Evolutionary conservation across 2,888 invertebrate genomes (phyloP), one percentile per base, ranked within the genome.

Genomic region (Lepetodrilus schrolli): DNA sequence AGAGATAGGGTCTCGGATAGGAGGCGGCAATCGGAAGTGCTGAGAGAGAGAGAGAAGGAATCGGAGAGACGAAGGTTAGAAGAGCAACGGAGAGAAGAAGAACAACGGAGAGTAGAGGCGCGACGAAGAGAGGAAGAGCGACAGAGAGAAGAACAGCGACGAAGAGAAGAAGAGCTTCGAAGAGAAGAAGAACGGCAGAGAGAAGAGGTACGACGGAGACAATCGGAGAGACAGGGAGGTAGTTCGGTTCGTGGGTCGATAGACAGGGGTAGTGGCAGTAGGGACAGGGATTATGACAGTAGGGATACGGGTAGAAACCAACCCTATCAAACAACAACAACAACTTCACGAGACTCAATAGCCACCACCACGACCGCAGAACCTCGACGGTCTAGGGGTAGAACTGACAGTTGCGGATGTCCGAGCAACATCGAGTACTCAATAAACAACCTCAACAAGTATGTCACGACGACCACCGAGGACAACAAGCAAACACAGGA

Each of bases 191-290:
- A 69, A 8, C 47, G 47, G 34, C n/a, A 48, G 69, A 48, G 3
- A 69, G n/a, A n/a, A n/a, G n/a, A n/a, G n/a, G 65, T 30, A n/a
- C 51, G 43, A 72, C 13, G 58, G 58, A 71, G 7, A 58, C 20
- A 72, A 26, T 43, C 10, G 23, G 4, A 21, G 43, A 58, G 26
- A 43, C 30, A 71, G 4, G 48, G n/a, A n/a, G n/a, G n/a, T n/a
- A n/a, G n/a, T n/a, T n/a, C n/a, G n/a, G n/a, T n/a, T n/a, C n/a
- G n/a, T n/a, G n/a, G 43, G 43, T 43, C 43, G 43, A 43, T n/a
- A n/a, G n/a, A n/a, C n/a, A n/a, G n/a, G n/a, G n/a, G n/a, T n/a
- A n/a, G n/a, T n/a, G n/a, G n/a, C n/a, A n/a, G n/a, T n/a, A n/a
- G n/a, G n/a, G n/a, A n/a, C n/a, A n/a, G n/a, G n/a, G n/a, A n/a